phyloP scores from a whole-genome alignment of 2,113 vertebrate genomes.

The Clarias batrachus region DNA sequence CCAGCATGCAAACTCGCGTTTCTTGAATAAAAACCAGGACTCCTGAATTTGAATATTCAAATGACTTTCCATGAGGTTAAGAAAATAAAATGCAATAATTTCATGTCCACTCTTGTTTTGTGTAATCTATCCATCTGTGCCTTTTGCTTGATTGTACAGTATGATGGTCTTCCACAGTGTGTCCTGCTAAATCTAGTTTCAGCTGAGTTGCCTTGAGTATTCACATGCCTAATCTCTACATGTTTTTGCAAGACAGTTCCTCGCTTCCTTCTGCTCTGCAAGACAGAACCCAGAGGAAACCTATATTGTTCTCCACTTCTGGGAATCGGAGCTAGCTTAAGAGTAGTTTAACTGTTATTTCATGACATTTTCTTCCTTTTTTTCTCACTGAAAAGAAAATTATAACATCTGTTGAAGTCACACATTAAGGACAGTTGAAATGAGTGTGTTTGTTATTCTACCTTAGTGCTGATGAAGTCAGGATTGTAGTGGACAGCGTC shows the following conservation, averaged over 20 bases:
- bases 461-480: slow-evolving; percentile 80
- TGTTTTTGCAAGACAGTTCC: neutral
- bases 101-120: neutral
- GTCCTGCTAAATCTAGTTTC: neutral
- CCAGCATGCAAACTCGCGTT: neutral
- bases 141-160: neutral
- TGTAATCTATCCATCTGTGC: neutral
- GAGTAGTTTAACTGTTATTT: neutral
- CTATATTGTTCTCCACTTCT: neutral
- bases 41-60: neutral
- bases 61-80: neutral
- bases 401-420: neutral
- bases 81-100: neutral
- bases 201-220: neutral
- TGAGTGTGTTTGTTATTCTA: slow-evolving; percentile 29
- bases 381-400: neutral
- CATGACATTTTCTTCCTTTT: too few species aligned
- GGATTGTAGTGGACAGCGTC: slow-evolving; percentile 85
- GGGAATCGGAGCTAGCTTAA: neutral
- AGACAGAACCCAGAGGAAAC: neutral
- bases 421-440: neutral
- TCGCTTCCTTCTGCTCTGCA: too few species aligned
- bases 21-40: neutral
- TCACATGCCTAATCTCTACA: neutral
- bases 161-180: neutral